phyloP scores from a whole-genome alignment of 2,888 invertebrate genomes.

The Aquatica leii region DNA sequence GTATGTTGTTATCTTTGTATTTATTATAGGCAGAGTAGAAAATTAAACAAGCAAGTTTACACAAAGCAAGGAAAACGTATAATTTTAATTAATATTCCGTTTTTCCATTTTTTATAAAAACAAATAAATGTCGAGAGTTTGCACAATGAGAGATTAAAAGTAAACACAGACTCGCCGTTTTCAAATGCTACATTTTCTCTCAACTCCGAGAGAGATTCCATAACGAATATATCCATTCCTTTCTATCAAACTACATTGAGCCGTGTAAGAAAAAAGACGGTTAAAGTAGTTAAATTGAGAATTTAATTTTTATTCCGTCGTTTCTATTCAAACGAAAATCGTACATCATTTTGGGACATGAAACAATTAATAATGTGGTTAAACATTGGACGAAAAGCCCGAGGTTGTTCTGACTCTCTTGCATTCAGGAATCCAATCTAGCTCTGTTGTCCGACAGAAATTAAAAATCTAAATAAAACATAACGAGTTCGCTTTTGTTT shows the following conservation, averaged over 20 bases:
- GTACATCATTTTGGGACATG: conserved; percentile 54
- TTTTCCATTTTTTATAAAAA: conserved; percentile 38
- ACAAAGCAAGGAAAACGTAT: conserved; percentile 33
- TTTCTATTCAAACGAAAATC: conserved; percentile 55
- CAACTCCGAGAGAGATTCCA: conserved; percentile 26
- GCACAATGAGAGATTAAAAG: conserved; percentile 57
- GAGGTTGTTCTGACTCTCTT: conserved; percentile 42
- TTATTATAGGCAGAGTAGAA: conserved; percentile 33
- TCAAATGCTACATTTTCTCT: conserved; percentile 37
- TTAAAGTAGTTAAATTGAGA: conserved; percentile 44
- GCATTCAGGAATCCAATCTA: conserved; percentile 48
- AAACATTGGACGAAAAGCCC: conserved; percentile 52
- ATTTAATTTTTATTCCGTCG: conserved; percentile 44
- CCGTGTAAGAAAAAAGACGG: conserved; percentile 37
- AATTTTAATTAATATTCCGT: conserved; percentile 40
- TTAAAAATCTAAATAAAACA: conserved; percentile 59
- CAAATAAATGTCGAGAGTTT: conserved; percentile 55
- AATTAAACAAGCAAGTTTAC: conserved; percentile 35
- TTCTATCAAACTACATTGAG: conserved; percentile 13
- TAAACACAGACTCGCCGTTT: conserved; percentile 44
- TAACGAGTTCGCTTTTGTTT: conserved; percentile 55
- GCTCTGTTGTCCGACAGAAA: conserved; percentile 45
- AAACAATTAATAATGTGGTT: conserved; percentile 57
- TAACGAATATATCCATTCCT: conserved; percentile 29
- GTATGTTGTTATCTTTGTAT: conserved; percentile 30